These are phyloP conservation scores for Gobio occitaniae DNA, from an alignment of 2,797 vertebrate species.

Conservation along the genomic window DNA sequence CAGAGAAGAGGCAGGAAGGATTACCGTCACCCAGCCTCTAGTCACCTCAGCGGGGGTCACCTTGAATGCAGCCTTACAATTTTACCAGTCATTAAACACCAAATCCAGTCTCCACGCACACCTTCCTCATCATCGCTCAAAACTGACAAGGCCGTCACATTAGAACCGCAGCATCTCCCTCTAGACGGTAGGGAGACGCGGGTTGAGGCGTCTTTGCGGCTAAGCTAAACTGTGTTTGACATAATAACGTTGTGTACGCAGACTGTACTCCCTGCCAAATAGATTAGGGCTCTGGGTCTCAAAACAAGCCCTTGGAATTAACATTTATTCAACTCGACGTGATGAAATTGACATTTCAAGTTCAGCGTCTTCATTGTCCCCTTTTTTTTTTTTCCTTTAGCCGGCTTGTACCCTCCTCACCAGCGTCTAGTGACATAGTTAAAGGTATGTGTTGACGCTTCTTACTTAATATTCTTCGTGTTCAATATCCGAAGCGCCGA, in stretches of 20 bases:
- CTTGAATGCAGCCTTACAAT: constrained; percentile 80
- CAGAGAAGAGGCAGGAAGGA: constrained; percentile 74
- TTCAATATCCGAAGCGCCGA: constrained; percentile 69
- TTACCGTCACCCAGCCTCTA: constrained; percentile 77
- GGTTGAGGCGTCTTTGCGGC: constrained; percentile 14
- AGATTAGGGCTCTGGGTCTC: constrained; percentile 25
- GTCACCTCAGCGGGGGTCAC: constrained; percentile 79
- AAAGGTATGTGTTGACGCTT: constrained; percentile 63
- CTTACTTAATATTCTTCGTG: constrained; percentile 72
- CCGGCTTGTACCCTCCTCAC: background rate
- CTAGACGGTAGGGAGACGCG: constrained; percentile 20
- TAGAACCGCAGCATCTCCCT: constrained; percentile 46
- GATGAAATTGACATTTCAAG: constrained; percentile 33
- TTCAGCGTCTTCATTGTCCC: constrained; percentile 22
- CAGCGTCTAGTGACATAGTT: constrained; percentile 36
- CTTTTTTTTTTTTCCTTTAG: background rate
- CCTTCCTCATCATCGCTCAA: constrained; percentile 73
- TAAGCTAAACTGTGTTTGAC: constrained; percentile 43
- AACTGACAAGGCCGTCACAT: constrained; percentile 69
- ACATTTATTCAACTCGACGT: constrained; percentile 18
- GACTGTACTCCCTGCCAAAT: constrained; percentile 29
- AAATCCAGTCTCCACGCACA: constrained; percentile 73
- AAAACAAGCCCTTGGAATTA: constrained; percentile 35
- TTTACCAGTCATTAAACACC: constrained; percentile 85
- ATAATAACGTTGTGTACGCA: constrained; percentile 38